Percentiles rank a stretch among this genome's conserved stretches.
These are phyloP conservation scores for Neria commutata DNA, from an alignment of 2,888 invertebrate species.

Conservation along the genomic window DNA sequence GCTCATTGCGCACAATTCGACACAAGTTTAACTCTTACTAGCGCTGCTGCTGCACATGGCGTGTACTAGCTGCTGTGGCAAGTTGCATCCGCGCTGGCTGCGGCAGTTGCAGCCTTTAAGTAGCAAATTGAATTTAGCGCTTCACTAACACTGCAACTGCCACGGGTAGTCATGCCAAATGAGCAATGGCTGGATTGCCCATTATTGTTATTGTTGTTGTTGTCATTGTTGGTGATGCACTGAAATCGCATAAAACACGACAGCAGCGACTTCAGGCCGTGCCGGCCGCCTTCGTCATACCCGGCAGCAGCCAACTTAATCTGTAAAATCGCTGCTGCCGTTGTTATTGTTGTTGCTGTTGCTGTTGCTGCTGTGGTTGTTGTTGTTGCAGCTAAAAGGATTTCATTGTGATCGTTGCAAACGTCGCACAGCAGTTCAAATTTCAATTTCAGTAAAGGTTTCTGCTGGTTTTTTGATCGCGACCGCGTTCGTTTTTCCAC, in stretches of 20 bases:
- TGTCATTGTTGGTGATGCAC: no score
- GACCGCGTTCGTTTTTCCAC: constrained; percentile 35
- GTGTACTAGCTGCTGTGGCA: neutral
- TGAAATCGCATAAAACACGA: constrained; percentile 19
- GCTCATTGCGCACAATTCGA: constrained; percentile 10
- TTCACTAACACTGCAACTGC: neutral
- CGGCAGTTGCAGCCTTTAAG: constrained; percentile 5
- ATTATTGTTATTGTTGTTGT: no score
- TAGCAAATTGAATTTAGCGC: constrained; percentile 23
- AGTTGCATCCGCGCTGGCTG: neutral
- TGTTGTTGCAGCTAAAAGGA: constrained; percentile 33
- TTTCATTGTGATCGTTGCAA: constrained; percentile 36
- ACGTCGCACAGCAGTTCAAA: constrained; percentile 22
- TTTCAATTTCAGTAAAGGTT: constrained; percentile 14
- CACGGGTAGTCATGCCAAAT: constrained; percentile 2
- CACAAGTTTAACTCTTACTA: neutral
- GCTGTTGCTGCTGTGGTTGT: neutral
- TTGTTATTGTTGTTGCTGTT: neutral
- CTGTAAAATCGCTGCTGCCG: neutral
- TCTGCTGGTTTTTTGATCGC: constrained; percentile 31
- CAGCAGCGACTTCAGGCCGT: neutral
- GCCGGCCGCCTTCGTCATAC: neutral
- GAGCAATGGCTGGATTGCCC: no score
- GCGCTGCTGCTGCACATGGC: neutral
- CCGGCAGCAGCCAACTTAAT: no score